Conservation (phyloP, 2,113 vertebrate species). For the Emydocephalus ijimae region DNA sequence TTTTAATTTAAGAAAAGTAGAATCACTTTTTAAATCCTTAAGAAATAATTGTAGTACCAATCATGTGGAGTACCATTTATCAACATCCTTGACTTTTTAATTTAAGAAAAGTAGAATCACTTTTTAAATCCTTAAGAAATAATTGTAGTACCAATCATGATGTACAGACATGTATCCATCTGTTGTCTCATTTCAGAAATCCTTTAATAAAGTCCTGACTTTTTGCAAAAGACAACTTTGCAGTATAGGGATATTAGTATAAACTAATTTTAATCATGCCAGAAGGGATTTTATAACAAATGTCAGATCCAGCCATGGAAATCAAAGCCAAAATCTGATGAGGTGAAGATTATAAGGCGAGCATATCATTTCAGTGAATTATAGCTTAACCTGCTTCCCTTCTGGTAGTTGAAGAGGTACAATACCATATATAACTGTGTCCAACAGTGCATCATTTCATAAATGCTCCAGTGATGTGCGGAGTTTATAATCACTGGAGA, state of each 20-base stretch:
- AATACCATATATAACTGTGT: background rate
- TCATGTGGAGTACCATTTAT: background rate
- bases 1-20: background rate
- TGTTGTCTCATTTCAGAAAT: background rate
- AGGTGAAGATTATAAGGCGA: background rate
- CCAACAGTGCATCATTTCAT: background rate
- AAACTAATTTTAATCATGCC: background rate
- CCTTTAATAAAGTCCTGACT: background rate
- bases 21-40: conserved; percentile 3
- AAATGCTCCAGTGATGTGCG: background rate
- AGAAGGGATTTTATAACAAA: background rate
- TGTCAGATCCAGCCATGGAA: background rate
- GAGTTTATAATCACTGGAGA: background rate
- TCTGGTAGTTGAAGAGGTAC: background rate
- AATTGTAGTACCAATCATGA: background rate
- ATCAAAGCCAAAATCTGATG: background rate
- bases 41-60: background rate
- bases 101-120: background rate
- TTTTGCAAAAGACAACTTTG: background rate
- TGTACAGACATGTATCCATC: background rate
- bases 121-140: conserved; percentile 2
- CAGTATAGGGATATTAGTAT: background rate
- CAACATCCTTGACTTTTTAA: background rate
- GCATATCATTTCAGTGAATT: background rate
- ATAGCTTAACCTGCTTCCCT: background rate